Evolutionary conservation across 2,888 invertebrate species (phyloP), one percentile per base, ranked within the genome.

Genomic region (Campoplex nolae): DNA sequence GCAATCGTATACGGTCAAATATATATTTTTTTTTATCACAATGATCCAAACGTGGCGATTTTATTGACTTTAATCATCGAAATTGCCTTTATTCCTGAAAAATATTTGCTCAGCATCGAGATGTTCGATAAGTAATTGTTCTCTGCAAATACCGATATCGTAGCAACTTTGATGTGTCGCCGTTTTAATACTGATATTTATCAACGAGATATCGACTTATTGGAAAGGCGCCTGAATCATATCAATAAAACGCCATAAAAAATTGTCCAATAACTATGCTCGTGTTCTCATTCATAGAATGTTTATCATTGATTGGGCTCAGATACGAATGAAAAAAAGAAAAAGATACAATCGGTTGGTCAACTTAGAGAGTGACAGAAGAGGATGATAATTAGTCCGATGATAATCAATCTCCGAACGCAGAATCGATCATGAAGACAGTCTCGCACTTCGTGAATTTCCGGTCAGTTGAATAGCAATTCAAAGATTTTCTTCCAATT

Each of bases 11-110:
- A 23, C 38, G 35, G 13, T 32, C 62, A 32, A 62, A 35, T 58
- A 51, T 67, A 23, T 23, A 23, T 38, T 6, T 38, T 77, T 77
- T 65, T 51, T 67, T 51, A 48, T 35, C 65, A 48, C 28, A 58
- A 32, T 16, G 7, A 32, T 67, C 32, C 18, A n/a, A 51, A 38
- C 65, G 65, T 51, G 35, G 65, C 76, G 23, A 77, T 77, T 77
- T 77, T 51, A 67, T 77, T 67, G 65, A 16, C 6, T 51, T 67
- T 67, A 76, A 76, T 65, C 32, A 48, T 65, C n/a, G 48, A 65
- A 65, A 23, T 11, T 23, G 23, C 65, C 54, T 45, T 32, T 65
- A 23, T 23, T 75, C 58, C 42, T 48, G 8, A 45, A 23, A 45
- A 68, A 23, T 8, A n/a, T n/a, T 45, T 23, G 13, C 8, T 51